A percentile compares a stretch with the other conserved stretches of the same genome.
Conservation (phyloP, 2,888 invertebrate genomes). For the Pseudoips prasinana region DNA sequence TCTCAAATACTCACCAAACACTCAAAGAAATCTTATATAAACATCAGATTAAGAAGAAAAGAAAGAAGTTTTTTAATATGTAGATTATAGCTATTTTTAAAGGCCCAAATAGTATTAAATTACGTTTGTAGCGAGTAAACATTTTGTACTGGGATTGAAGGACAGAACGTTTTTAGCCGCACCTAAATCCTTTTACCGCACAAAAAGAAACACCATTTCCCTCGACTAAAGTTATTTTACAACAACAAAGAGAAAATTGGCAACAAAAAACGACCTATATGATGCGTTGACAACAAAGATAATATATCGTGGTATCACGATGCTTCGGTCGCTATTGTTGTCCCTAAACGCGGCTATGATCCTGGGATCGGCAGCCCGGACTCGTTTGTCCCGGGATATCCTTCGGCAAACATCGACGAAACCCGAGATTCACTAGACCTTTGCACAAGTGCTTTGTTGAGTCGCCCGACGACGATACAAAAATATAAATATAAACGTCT, state of each 20-base stretch:
- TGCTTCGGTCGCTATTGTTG: slow-evolving; percentile 69
- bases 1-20: too few species aligned
- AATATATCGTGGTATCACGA: slow-evolving; percentile 74
- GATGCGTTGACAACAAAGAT: slow-evolving; percentile 75
- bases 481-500: slow-evolving; percentile 64
- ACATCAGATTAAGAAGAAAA: too few species aligned
- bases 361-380: slow-evolving; percentile 60
- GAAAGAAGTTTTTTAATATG: too few species aligned
- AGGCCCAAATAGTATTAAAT: too few species aligned
- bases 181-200: slow-evolving; percentile 30
- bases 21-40: too few species aligned
- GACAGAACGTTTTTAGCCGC: slow-evolving; percentile 20
- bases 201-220: slow-evolving; percentile 41
- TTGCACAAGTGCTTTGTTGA: slow-evolving; percentile 70
- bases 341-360: slow-evolving; percentile 67
- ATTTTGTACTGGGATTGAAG: slow-evolving; percentile 13
- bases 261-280: slow-evolving; percentile 72
- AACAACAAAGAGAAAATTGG: slow-evolving; percentile 67
- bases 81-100: too few species aligned
- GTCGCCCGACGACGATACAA: slow-evolving; percentile 53
- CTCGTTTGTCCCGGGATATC: slow-evolving; percentile 78
- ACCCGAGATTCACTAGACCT: slow-evolving; percentile 76
- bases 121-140: too few species aligned
- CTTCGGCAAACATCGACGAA: slow-evolving; percentile 75
- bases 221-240: slow-evolving; percentile 53